These are phyloP conservation scores for Polypterus bichir DNA, from an alignment of 2,113 vertebrate species.

Conservation along the genomic window DNA sequence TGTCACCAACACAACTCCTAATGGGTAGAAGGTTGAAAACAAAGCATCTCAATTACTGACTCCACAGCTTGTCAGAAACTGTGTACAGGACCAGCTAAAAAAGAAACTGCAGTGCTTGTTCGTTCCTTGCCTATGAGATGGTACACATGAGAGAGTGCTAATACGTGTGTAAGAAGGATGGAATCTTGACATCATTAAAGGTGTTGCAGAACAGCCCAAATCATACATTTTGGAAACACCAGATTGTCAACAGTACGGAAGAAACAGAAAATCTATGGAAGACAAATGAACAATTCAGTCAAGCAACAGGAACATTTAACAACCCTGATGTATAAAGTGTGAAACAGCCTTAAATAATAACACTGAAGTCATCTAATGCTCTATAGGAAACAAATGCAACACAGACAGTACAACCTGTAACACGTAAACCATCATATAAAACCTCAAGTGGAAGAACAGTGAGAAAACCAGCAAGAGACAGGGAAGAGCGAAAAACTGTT, in stretches of 20 bases:
- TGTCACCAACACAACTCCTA: slow-evolving; percentile 7
- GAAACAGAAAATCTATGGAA: slow-evolving; percentile 3
- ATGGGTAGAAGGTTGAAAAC: slow-evolving; percentile 14
- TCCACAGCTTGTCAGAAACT: slow-evolving; percentile 1
- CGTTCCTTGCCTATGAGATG: background rate
- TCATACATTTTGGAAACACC: slow-evolving; percentile 10
- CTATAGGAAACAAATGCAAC: too few relatives aligned
- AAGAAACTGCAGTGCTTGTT: background rate
- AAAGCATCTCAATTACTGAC: slow-evolving; percentile 7
- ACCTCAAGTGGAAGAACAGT: too few relatives aligned
- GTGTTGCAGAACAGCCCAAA: slow-evolving; percentile 4
- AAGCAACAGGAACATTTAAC: too few relatives aligned
- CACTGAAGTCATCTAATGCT: too few relatives aligned
- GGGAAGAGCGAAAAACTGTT: too few relatives aligned
- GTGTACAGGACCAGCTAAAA: slow-evolving; percentile 9
- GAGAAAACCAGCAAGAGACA: too few relatives aligned
- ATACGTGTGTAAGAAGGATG: slow-evolving; percentile 8
- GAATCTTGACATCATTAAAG: slow-evolving; percentile 4
- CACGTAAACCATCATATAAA: too few relatives aligned
- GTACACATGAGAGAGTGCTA: slow-evolving; percentile 8
- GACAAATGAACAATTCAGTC: background rate
- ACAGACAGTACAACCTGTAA: too few relatives aligned
- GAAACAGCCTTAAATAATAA: too few relatives aligned
- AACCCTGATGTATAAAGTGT: too few relatives aligned
- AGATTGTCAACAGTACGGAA: slow-evolving; percentile 7